Evolutionary conservation across 2,888 invertebrate genomes (phyloP).

Genomic region (Hydrotaea cyrtoneurina): DNA sequence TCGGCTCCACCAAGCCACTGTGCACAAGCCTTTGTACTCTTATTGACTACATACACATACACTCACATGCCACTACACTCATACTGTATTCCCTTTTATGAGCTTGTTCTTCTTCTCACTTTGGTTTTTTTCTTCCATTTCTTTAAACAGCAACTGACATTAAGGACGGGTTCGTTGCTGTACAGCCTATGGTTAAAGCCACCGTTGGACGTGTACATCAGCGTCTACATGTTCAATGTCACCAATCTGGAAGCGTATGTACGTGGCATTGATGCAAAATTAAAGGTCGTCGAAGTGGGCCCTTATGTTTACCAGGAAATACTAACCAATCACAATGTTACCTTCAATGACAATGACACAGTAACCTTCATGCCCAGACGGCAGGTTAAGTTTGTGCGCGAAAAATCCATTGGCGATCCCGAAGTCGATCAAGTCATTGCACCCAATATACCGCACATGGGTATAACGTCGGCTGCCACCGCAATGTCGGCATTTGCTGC

Average conservation of each 20-base stretch:
- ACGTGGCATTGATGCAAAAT: constrained; percentile 84
- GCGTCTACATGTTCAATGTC: constrained; percentile 88
- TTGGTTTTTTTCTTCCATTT: background rate
- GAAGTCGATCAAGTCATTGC: constrained; percentile 83
- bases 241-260: constrained; percentile 88
- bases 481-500: constrained; percentile 81
- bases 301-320: constrained; percentile 91
- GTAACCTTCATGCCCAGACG: constrained; percentile 85
- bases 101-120: no score
- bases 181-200: constrained; percentile 85
- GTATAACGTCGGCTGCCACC: constrained; percentile 77
- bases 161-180: constrained; percentile 83
- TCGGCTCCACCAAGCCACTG: no score
- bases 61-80: background rate
- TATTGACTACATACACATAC: background rate
- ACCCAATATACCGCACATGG: constrained; percentile 88
- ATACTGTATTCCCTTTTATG: background rate
- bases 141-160: constrained; percentile 74
- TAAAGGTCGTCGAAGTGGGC: constrained; percentile 87
- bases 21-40: no score
- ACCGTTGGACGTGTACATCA: constrained; percentile 85
- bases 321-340: constrained; percentile 85
- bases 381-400: constrained; percentile 83
- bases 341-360: constrained; percentile 85
- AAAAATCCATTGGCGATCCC: constrained; percentile 86